Evolutionary conservation across 1,140 invertebrate genomes (phyloP), one percentile per base, ranked within the genome.

Genomic region (Globodera ellingtonae): DNA sequence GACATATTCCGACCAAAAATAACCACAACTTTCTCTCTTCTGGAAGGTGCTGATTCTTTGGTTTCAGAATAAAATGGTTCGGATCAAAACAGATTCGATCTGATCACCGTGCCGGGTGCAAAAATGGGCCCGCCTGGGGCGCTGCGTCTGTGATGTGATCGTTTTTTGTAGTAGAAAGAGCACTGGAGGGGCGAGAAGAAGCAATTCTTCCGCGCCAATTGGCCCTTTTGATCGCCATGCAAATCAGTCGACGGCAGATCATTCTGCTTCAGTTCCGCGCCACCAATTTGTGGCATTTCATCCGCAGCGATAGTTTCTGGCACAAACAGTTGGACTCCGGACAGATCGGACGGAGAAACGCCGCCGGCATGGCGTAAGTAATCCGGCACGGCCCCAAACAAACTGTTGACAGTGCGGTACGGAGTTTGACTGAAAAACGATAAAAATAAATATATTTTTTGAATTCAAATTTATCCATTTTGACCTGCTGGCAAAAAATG

Each of bases 161-260:
- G 56, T 15, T 62, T 75, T 62, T 81, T 81, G 75, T 81, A 81
- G 70, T 81, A 81, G 62, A 81, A 81, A 21, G 71, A 75, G 24
- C 80, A 81, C 48, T 81, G 80, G 21, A 81, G 47, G 50, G 80
- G 80, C 15, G 80, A 81, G 56, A 81, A 78, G 56, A 81, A 81
- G 81, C 81, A 81, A 35, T 81, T 81, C 70, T 81, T 81, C 65
- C 80, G 77, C 10, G 80, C 80, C 21, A 81, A 72, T 72, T 56
- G 78, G 44, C 79, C 81, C 10, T 67, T 82, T 4, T 75, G 69
- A 48, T 82, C 81, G 21, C 47, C 71, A n/a, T 82, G 76, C 47
- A 72, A 47, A 46, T 80, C 35, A 10, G 81, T 72, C n/a, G 24
- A 47, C 0, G 56, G 50, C n/a, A 35, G 48, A 8, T 69, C 13